These are phyloP conservation scores for Danaus plexippus DNA, from an alignment of 1,140 invertebrate genomes.

Conservation along the genomic window DNA sequence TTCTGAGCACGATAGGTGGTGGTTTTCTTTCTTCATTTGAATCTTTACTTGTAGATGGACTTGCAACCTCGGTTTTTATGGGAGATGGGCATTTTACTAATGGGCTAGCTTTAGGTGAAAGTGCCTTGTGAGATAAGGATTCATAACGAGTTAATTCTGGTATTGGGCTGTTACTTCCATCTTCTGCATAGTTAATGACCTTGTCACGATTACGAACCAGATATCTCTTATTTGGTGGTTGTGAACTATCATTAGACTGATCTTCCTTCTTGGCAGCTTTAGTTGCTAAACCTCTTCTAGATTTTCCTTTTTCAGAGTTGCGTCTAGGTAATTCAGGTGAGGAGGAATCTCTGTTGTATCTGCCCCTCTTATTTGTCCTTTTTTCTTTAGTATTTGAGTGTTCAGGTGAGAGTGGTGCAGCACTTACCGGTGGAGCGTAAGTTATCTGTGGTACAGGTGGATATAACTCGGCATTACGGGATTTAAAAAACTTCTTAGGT, in stretches of 20 bases:
- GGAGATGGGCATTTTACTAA: conserved; percentile 57
- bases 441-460: conserved; percentile 71
- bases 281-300: conserved; percentile 60
- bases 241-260: conserved; percentile 43
- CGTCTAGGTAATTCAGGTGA: conserved; percentile 61
- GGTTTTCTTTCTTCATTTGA: conserved; percentile 61
- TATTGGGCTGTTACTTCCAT: conserved; percentile 68
- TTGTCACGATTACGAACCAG: conserved; percentile 65
- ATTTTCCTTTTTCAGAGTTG: conserved; percentile 60
- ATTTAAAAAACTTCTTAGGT: conserved; percentile 94
- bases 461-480: conserved; percentile 78
- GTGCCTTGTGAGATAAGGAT: conserved; percentile 37
- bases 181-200: conserved; percentile 70
- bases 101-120: conserved; percentile 65
- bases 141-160: conserved; percentile 61
- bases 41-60: conserved; percentile 64
- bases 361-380: conserved; percentile 51
- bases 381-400: conserved; percentile 72
- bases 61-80: conserved; percentile 59
- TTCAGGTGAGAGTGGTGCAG: conserved; percentile 73
- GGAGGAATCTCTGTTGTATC: conserved; percentile 61
- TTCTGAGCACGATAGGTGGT: conserved; percentile 74
- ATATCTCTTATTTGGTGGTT: conserved; percentile 67
- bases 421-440: conserved; percentile 64
- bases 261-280: conserved; percentile 67